Conservation (phyloP, 2,888 invertebrate species). For the Tipula confusa region DNA sequence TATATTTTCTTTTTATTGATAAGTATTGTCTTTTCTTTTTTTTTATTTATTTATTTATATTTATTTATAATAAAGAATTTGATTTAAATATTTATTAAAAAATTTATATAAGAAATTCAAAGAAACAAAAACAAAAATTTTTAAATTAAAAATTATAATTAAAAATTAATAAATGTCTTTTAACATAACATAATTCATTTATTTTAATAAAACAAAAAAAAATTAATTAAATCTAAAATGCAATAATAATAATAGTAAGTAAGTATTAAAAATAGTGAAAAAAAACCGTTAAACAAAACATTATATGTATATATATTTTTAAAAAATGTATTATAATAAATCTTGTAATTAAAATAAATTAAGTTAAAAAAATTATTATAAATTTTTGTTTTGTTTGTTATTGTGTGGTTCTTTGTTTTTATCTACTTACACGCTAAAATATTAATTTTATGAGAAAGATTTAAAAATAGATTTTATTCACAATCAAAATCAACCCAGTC, state of each 20-base stretch:
- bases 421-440: background rate
- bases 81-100: conserved; percentile 1
- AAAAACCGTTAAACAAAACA: conserved; percentile 8
- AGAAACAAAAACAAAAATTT: background rate
- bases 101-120: background rate
- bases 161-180: background rate
- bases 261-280: background rate
- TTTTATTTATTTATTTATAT: no score
- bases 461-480: conserved; percentile 38
- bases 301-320: background rate
- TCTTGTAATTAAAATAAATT: background rate
- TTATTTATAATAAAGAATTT: conserved; percentile 12
- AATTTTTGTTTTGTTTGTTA: background rate
- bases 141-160: background rate
- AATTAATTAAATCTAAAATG: background rate
- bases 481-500: conserved; percentile 74
- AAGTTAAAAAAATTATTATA: background rate
- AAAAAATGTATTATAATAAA: background rate
- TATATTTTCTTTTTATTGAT: background rate
- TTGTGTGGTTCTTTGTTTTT: background rate
- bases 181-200: background rate
- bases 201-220: background rate
- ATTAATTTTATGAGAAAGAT: conserved; percentile 13
- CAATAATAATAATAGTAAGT: background rate
- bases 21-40: background rate